Evolutionary conservation across 2,888 invertebrate genomes (phyloP), one percentile per base, ranked within the genome.

Genomic region (Tetramorium bicarinatum): DNA sequence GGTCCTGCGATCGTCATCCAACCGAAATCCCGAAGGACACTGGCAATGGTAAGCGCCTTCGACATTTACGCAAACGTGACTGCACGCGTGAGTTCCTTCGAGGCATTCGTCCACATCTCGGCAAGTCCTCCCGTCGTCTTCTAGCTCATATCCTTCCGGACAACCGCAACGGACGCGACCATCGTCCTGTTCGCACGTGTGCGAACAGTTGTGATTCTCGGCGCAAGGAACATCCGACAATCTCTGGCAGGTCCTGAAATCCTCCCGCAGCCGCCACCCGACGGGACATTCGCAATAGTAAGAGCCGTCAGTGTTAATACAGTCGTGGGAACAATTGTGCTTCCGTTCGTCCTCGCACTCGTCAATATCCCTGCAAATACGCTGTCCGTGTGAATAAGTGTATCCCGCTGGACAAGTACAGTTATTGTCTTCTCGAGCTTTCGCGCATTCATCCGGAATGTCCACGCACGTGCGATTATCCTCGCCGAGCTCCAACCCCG

Each of bases 11-110:
- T 95, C 92, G 2, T 91, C 91, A 34, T 79, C 85, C 49, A 94
- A 90, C 54, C 95, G 91, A 34, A 93, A 91, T 84, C 95, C 96
- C 0, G 96, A 96, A 0, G 95, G 95, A 89, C 96, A 97, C 9
- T 93, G 93, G 89, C 96, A 97, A 66, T 95, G 94, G 87, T 95
- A 96, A 41, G 95, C 95, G 1, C 96, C 96, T 0, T 95, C 92
- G 11, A 91, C 93, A 88, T 96, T 96, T 8, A 92, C 89, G 89
- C 96, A 96, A 15, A 87, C 89, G 86, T 97, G 96, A 3, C 95
- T 95, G 90, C 97, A 97, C 3, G 95, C 94, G 69, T 94, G 94
- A 91, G 90, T 92, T 89, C 81, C 93, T 88, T 91, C 76, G 49
- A 25, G 25, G 89, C 93, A 94, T 91, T 95, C 95, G 88, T 96